Percentiles rank a stretch among this genome's conserved stretches.
Evolutionary conservation across 2,888 invertebrate species (phyloP).

Genomic region (Drosophila picticornis): DNA sequence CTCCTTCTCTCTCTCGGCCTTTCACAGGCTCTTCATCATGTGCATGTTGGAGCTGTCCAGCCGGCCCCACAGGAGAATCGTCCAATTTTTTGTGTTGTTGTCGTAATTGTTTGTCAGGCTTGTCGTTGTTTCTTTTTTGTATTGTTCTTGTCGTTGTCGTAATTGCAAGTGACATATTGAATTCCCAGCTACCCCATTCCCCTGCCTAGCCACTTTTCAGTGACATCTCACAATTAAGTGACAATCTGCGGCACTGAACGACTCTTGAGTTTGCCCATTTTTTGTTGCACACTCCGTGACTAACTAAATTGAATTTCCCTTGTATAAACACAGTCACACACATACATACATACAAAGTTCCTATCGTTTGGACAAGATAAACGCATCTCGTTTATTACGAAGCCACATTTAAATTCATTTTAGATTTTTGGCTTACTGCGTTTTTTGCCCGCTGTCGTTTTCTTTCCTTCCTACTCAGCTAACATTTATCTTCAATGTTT

Average conservation of each 20-base stretch:
- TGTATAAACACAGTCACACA: constrained; percentile 59
- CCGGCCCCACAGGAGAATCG: constrained; percentile 50
- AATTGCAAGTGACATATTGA: constrained; percentile 75
- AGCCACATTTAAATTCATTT: constrained; percentile 79
- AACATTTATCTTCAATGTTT: constrained; percentile 71
- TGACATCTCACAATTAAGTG: constrained; percentile 64
- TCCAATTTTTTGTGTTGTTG: constrained; percentile 39
- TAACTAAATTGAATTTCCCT: constrained; percentile 60
- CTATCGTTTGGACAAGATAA: constrained; percentile 37
- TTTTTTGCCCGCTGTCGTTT: constrained; percentile 15
- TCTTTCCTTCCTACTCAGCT: constrained; percentile 26
- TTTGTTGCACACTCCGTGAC: constrained; percentile 56
- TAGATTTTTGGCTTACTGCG: constrained; percentile 61
- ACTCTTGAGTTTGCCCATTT: constrained; percentile 35
- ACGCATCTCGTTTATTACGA: constrained; percentile 67
- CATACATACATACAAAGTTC: neutral
- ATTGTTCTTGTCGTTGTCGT: constrained; percentile 44
- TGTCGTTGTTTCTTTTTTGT: constrained; percentile 46
- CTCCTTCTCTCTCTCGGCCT: neutral
- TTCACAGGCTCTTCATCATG: constrained; percentile 30
- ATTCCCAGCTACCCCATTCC: constrained; percentile 46
- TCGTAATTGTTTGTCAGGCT: constrained; percentile 77
- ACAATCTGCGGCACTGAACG: constrained; percentile 57
- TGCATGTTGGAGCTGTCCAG: constrained; percentile 36
- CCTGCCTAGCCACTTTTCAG: constrained; percentile 11